Evolutionary conservation across 2,797 vertebrate genomes (phyloP).

Genomic region (Myotis daubentonii): DNA sequence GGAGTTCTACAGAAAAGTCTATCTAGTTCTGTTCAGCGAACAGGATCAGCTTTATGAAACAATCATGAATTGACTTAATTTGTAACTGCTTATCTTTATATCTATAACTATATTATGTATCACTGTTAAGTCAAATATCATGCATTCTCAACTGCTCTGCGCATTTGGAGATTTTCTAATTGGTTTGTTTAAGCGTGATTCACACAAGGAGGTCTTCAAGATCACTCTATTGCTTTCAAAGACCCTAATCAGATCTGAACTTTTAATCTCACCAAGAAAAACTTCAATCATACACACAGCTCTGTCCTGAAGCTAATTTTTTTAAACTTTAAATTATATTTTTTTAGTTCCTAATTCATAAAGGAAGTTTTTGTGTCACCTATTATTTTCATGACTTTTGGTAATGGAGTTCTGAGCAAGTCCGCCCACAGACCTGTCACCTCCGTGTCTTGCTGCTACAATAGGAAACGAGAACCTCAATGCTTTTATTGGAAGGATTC

Average conservation of each 20-base stretch:
- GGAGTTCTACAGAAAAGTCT: neutral
- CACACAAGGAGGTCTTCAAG: neutral
- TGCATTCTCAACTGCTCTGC: neutral
- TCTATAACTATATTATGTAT: neutral
- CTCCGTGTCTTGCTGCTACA: neutral
- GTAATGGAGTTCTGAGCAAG: neutral
- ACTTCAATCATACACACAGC: neutral
- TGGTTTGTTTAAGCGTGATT: constrained; percentile 16
- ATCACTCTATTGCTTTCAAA: neutral
- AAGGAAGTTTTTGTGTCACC: neutral
- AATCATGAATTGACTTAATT: neutral
- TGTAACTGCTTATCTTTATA: neutral
- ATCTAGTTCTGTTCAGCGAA: neutral
- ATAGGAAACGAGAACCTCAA: neutral
- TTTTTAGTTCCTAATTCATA: neutral
- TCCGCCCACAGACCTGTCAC: neutral
- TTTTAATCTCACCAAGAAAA: neutral
- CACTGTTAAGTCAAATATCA: neutral
- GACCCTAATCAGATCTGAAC: neutral
- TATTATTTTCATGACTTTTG: neutral
- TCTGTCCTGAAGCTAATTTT: neutral
- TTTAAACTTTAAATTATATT: neutral
- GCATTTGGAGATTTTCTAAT: constrained; percentile 44
- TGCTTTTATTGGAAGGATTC: neutral
- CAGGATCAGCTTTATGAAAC: neutral